Conservation (phyloP, 2,113 vertebrate species). For the Thunnus thynnus region DNA sequence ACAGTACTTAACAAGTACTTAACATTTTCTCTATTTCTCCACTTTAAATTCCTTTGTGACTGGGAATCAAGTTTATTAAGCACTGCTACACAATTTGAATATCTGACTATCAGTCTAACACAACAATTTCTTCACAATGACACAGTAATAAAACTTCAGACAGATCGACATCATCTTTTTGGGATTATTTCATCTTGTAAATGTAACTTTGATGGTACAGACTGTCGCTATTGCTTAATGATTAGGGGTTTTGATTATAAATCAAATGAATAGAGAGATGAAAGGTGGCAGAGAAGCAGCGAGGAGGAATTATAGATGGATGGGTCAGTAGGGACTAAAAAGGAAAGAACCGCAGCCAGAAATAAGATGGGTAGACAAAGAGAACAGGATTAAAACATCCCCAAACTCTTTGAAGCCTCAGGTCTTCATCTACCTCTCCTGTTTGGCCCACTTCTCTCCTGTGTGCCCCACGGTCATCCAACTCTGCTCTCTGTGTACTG, state of each 20-base stretch:
- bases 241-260: slow-evolving; percentile 37
- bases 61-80: slow-evolving; percentile 27
- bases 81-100: neutral
- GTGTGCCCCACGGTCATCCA: slow-evolving; percentile 41
- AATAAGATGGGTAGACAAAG: slow-evolving; percentile 44
- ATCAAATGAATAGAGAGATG: slow-evolving; percentile 43
- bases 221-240: slow-evolving; percentile 8
- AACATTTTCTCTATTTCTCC: slow-evolving; percentile 37
- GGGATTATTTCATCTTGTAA: slow-evolving; percentile 11
- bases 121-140: slow-evolving; percentile 14
- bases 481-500: slow-evolving; percentile 44
- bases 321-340: slow-evolving; percentile 2
- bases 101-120: neutral
- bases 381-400: slow-evolving; percentile 54
- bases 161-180: neutral
- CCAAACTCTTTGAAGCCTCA: slow-evolving; percentile 58
- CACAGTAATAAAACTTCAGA: neutral
- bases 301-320: slow-evolving; percentile 34
- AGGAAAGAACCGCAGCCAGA: slow-evolving; percentile 27
- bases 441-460: slow-evolving; percentile 58
- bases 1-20: slow-evolving; percentile 26
- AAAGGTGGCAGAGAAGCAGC: slow-evolving; percentile 27
- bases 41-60: slow-evolving; percentile 16
- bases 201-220: neutral
- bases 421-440: slow-evolving; percentile 60